Evolutionary conservation across 1,140 invertebrate species (phyloP), one percentile per base, ranked within the genome.

Genomic region (Achroia grisella): DNA sequence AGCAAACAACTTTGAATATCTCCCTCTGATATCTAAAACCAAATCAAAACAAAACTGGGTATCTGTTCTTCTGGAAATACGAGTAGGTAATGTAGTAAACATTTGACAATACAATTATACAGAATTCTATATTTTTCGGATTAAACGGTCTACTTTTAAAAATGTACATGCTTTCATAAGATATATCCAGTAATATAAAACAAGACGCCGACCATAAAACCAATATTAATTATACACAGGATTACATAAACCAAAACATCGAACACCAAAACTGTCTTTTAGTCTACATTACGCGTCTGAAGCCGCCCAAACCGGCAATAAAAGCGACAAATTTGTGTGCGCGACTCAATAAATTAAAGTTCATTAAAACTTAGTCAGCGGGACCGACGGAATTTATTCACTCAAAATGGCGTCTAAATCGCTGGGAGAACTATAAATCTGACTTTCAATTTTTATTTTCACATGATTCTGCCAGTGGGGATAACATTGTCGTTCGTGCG

Each of bases 271-370:
- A 50, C 49, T 27, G 33, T 48, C 47, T 43, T 44, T 65, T 72
- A 61, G 71, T 54, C 49, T 50, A 54, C 55, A 69, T 66, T 61
- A 48, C 42, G 40, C 59, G 60, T 64, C 48, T 9, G 56, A 44
- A 59, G 48, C 56, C 51, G 52, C 17, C 35, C 35, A 37, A 46
- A 64, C 56, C 52, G 53, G 44, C 62, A 50, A 57, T 71, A 69
- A 73, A 71, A 52, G 60, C 69, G 65, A 79, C 72, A 71, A 71
- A 74, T 77, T 77, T 51, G 61, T 72, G 51, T 55, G 44, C 49
- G 45, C 43, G 54, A 48, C 44, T 62, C 48, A 60, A 73, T 78
- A 78, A 75, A 75, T 78, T 75, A 70, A 67, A 54, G 58, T 75
- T 71, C 67, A 78, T 78, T 78, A 75, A 74, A 73, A 70, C 55